These are phyloP conservation scores for Vanessa atalanta DNA, from an alignment of 1,140 invertebrate genomes.

Conservation along the genomic window DNA sequence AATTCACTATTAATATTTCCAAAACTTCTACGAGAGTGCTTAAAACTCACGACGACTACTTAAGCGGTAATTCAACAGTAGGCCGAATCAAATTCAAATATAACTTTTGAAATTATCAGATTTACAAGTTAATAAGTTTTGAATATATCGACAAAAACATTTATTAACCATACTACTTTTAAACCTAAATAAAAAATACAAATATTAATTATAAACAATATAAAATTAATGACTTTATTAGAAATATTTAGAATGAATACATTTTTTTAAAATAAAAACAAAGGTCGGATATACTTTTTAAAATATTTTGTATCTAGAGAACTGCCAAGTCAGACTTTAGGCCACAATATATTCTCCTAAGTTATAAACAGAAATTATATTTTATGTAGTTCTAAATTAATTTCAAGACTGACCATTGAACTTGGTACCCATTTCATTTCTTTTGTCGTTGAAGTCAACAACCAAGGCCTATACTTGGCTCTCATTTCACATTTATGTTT, in stretches of 20 bases:
- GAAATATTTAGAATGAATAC: not conserved
- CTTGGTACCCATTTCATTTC: too few relatives aligned
- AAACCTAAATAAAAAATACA: not conserved
- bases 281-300: too few relatives aligned
- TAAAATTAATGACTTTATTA: not conserved
- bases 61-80: constrained; percentile 32
- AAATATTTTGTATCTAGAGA: too few relatives aligned
- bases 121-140: not conserved
- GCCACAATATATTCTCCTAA: too few relatives aligned
- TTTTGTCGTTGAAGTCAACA: too few relatives aligned
- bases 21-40: constrained; percentile 18
- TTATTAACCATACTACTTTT: not conserved
- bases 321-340: too few relatives aligned
- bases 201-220: not conserved
- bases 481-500: too few relatives aligned
- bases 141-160: not conserved
- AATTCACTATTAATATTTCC: constrained; percentile 38
- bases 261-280: not conserved
- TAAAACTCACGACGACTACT: constrained; percentile 26
- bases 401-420: too few relatives aligned
- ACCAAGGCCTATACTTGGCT: too few relatives aligned
- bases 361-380: too few relatives aligned
- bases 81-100: constrained; percentile 29
- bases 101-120: constrained; percentile 23
- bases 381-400: too few relatives aligned